phyloP scores from a whole-genome alignment of 2,888 invertebrate genomes.

The Agrotis exclamationis region DNA sequence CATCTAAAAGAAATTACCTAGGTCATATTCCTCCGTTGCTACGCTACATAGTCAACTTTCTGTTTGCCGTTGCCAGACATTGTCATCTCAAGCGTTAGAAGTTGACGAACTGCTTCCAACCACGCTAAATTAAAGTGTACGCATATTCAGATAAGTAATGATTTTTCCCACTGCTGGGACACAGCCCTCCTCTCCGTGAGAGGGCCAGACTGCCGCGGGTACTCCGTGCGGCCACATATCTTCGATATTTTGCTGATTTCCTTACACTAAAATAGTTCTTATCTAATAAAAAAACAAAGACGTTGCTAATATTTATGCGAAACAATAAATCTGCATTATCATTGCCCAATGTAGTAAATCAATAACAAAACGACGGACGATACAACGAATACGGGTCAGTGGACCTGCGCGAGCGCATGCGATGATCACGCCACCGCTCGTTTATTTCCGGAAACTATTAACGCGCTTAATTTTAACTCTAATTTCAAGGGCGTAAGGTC shows the following conservation, averaged over 20 bases:
- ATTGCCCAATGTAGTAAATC: conserved; percentile 34
- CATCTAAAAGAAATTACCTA: not conserved
- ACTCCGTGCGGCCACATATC: too few relatives aligned
- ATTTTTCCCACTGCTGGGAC: too few relatives aligned
- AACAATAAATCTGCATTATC: conserved; percentile 46
- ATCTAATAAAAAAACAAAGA: conserved; percentile 1
- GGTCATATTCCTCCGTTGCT: not conserved
- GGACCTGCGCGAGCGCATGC: conserved; percentile 81
- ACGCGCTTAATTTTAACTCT: conserved; percentile 67
- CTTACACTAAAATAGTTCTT: too few relatives aligned
- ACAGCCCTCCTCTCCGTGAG: too few relatives aligned
- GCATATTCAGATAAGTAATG: too few relatives aligned
- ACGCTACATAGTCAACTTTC: not conserved
- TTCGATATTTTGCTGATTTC: too few relatives aligned
- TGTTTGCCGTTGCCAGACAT: not conserved
- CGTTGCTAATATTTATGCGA: not conserved
- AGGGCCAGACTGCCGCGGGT: too few relatives aligned
- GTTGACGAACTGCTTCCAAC: not conserved
- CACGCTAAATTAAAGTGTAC: not conserved
- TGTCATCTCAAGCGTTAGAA: not conserved
- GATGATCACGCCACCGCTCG: conserved; percentile 84
- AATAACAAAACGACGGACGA: conserved; percentile 56
- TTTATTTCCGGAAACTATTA: conserved; percentile 74
- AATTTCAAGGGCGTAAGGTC: conserved; percentile 67
- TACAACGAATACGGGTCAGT: conserved; percentile 81